Evolutionary conservation across 1,140 invertebrate species (phyloP), one percentile per base, ranked within the genome.

Genomic region (Drosophila pandora): DNA sequence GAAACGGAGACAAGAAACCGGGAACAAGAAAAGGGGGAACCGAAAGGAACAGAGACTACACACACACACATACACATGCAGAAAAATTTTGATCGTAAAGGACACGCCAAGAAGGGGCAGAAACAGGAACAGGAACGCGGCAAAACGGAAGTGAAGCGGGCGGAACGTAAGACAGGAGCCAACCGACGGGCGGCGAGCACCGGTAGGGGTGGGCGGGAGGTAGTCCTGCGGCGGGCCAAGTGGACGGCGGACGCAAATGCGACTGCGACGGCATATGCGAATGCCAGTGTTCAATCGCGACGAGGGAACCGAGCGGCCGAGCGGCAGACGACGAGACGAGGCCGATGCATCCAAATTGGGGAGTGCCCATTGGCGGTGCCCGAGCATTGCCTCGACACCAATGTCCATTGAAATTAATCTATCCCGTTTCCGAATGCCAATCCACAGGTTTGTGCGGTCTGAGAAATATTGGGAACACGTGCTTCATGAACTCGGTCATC

Each of bases 401-500:
- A 47, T 23, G 17, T 8, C 48, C 52, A 3, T 25, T 39, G 54
- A 61, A 41, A 55, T 60, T 22, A 67, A 62, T 37, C 23, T 57
- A 45, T 74, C n/a, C 34, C 63, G 54, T 32, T 22, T 80, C 53
- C 39, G 9, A 77, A 2, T 47, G 9, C 59, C 25, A 2, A 39
- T 69, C 58, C 52, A 65, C 93, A 93, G 97, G 97, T 71, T 93
- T 97, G 60, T 96, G 97, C 91, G 97, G 97, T 12, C 93, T 98
- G 28, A 94, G 96, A 84, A 98, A 98, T 92, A 97, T 98, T 84
- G 97, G 97, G 83, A 98, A 98, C 92, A 98, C 97, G 92, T 99
- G 98, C 92, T 99, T 98, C 92, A 98, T 99, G 97, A 99, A 99
- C 94, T 97, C 96, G 71, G 97, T 99, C 21, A 94, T 98, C 9